Base-by-base conservation (phyloP, 2,888 invertebrate genomes). In the Cacoxenus indagator region DNA sequence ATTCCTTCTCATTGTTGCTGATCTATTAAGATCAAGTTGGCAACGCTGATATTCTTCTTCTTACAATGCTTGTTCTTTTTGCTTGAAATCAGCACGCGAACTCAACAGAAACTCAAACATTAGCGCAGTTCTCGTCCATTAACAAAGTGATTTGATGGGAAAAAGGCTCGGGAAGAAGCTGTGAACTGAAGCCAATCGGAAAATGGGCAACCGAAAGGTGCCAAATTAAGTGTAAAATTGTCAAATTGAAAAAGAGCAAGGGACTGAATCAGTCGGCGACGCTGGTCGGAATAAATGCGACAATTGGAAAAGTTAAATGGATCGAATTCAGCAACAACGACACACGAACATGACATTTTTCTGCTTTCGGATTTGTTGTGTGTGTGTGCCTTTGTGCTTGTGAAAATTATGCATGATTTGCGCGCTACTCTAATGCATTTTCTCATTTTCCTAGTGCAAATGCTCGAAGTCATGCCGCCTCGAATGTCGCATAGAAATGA, bases 161-260 rank as follows among this genome's bases (percentile, higher is more conserved):
- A 59, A 59, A 59, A 31, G 59, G 59, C 9, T 59, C 5, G 9
- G 22, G 31, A 8, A 24, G 14, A 37, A 54, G 24, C 24, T 54
- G 8, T 54, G 26, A 26, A 54, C 26, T 54, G n/a, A 26, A 31
- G 17, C 19, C 59, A 31, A 31, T 31, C 19, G 31, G 59, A 14
- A 59, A 57, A 17, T 31, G 6, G 31, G 8, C 19, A 59, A 31
- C 17, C 26, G n/a, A 31, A 59, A 37, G 22, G 17, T 19, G n/a
- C n/a, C n/a, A 59, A 59, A 59, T 59, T 59, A 31, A 31, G n/a
- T 59, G 31, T 29, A 27, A 51, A 51, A 51, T 51, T 43, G n/a
- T n/a, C n/a, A n/a, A n/a, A n/a, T n/a, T n/a, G n/a, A n/a, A n/a
- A n/a, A n/a, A n/a, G n/a, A n/a, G n/a, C n/a, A n/a, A n/a, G n/a